phyloP scores from a whole-genome alignment of 2,113 vertebrate species.

The Mustela nigripes region DNA sequence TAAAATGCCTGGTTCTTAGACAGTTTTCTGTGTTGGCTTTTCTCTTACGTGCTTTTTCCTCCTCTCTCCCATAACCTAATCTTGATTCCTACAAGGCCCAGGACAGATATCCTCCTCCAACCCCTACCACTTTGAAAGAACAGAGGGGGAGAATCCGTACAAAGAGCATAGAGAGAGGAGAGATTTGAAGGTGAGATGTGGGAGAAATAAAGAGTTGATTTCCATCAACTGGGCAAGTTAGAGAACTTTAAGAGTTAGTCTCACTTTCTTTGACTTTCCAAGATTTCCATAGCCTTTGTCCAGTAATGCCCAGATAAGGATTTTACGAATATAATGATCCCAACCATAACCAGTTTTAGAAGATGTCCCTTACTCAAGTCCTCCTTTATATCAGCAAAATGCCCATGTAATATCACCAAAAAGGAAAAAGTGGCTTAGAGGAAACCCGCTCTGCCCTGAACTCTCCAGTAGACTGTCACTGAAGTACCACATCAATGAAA shows the following conservation, averaged over 20 bases:
- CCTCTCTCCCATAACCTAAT: not conserved
- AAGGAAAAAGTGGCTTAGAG: not conserved
- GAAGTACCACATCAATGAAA: not conserved
- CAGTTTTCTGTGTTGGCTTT: not conserved
- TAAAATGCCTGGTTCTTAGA: not conserved
- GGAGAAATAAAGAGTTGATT: not conserved
- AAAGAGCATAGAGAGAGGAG: not conserved
- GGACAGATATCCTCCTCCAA: not conserved
- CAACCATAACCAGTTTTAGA: not conserved
- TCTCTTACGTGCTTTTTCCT: not conserved
- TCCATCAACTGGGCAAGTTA: not conserved
- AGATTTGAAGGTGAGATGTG: not conserved
- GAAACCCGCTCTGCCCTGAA: not conserved
- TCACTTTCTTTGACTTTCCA: conserved; percentile 9
- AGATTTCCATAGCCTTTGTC: not conserved
- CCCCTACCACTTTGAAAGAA: not conserved
- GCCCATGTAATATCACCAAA: not conserved
- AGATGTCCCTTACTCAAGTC: not conserved
- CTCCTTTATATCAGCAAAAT: not conserved
- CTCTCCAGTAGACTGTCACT: not conserved
- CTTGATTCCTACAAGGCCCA: not conserved
- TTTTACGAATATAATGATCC: not conserved
- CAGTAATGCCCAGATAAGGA: not conserved
- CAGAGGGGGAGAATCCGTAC: not conserved
- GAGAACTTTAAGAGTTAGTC: not conserved